Base-by-base conservation (phyloP, 2,888 invertebrate species). In the Ceramica pisi region DNA sequence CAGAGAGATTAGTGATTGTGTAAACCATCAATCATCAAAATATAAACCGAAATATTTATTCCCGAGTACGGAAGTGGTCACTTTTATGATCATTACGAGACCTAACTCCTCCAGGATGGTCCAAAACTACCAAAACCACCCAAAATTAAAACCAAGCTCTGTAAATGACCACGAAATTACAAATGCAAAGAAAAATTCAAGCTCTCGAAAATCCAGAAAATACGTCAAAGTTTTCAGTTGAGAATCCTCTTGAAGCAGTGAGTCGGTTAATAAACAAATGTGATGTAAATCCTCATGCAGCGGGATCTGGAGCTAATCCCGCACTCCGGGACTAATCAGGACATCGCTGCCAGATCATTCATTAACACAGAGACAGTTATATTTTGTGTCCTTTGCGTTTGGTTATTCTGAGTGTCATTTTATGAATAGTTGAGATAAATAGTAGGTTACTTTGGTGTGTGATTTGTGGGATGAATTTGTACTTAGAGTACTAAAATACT, bases 271-370 rank as follows among this genome's bases (percentile, higher is more conserved):
- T 82, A 82, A 74, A 82, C 80, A 82, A 79, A 79, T 68, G 67
- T 70, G 75, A 46, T 62, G 57, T 56, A 70, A 71, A 70, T 65
- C 83, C 74, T 70, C 61, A 50, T 73, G 69, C 66, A 55, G n/a
- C 67, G 56, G 59, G 51, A 62, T 56, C 65, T 65, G 12, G 67
- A 56, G 56, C 70, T 79, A 82, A 80, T 73, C 80, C 74, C 35
- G 77, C 69, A 59, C 67, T 64, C 59, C 44, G 80, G 63, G 73
- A 56, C 83, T 78, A 80, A 80, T 82, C 83, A 79, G 46, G 56
- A 65, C 67, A 81, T 62, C 53, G 50, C 77, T 76, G 31, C 26
- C 26, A 53, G 82, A 77, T 67, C 71, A 77, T 64, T 70, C 57
- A 68, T 46, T 53, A 9, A 64, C 48, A 75, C 26, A 38, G 48